Evolutionary conservation across 1,140 invertebrate genomes (phyloP).

Genomic region (Leptopilina clavipes): DNA sequence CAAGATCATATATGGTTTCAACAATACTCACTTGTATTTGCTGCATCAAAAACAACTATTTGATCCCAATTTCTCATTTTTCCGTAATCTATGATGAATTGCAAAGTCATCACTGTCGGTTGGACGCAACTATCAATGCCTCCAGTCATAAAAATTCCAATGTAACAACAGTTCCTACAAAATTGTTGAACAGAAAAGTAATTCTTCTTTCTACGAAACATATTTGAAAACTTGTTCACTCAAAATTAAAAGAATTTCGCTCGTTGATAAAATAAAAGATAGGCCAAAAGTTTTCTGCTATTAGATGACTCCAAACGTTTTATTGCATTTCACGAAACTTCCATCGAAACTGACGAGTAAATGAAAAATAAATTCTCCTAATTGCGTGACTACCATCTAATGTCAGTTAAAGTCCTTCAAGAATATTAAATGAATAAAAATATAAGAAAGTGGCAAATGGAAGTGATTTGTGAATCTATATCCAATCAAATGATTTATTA

Average conservation of each 20-base stretch:
- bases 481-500: background rate
- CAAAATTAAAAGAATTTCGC: too few relatives aligned
- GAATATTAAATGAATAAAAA: background rate
- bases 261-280: too few relatives aligned
- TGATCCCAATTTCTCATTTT: conserved; percentile 75
- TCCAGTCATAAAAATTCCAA: conserved; percentile 38
- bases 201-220: background rate
- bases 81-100: conserved; percentile 73
- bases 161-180: conserved; percentile 32
- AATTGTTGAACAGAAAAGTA: background rate
- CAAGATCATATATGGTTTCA: too few relatives aligned
- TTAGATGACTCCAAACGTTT: too few relatives aligned
- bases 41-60: conserved; percentile 67
- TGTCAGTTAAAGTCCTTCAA: background rate
- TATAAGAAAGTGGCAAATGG: conserved; percentile 17
- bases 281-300: too few relatives aligned
- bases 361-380: conserved; percentile 19
- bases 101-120: conserved; percentile 60
- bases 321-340: background rate
- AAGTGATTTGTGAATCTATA: conserved; percentile 5
- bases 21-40: conserved; percentile 51
- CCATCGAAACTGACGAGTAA: conserved; percentile 2
- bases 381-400: background rate
- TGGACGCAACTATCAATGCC: conserved; percentile 49
- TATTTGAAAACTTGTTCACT: background rate